phyloP scores from a whole-genome alignment of 2,888 invertebrate genomes.

The Drosophila neonasuta region DNA sequence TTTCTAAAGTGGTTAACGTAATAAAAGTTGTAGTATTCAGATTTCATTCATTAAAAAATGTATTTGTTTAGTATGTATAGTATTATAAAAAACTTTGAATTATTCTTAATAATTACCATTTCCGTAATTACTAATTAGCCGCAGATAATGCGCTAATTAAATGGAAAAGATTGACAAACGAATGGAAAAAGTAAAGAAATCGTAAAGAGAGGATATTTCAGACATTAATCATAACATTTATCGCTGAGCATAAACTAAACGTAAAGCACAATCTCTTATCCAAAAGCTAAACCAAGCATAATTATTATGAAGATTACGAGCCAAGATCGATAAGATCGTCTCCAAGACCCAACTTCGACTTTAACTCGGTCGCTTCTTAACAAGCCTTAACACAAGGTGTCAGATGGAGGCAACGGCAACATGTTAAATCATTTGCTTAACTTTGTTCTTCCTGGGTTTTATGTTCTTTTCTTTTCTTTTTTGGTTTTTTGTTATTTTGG shows the following conservation, averaged over 20 bases:
- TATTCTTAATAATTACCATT: too few relatives aligned
- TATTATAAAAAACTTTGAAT: too few relatives aligned
- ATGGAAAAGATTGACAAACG: not conserved
- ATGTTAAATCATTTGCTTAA: constrained; percentile 27
- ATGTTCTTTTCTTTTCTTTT: constrained; percentile 1
- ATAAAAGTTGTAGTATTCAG: too few relatives aligned
- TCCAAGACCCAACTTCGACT: not conserved
- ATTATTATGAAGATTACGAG: constrained; percentile 55
- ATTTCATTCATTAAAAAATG: too few relatives aligned
- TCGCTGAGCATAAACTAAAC: constrained; percentile 3
- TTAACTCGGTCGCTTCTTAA: constrained; percentile 32
- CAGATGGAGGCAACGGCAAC: constrained; percentile 24
- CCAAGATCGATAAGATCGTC: constrained; percentile 23
- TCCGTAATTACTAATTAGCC: not conserved
- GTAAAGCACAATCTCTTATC: constrained; percentile 13
- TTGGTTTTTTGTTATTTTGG: not conserved
- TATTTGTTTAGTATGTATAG: too few relatives aligned
- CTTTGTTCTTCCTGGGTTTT: constrained; percentile 16
- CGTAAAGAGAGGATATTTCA: not conserved
- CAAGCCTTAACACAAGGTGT: constrained; percentile 46
- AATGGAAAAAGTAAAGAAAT: not conserved
- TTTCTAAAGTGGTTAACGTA: too few relatives aligned
- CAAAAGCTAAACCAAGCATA: constrained; percentile 44
- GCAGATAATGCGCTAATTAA: not conserved
- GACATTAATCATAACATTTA: not conserved